These are phyloP conservation scores for Rhagophthalmus giganteus DNA, from an alignment of 2,888 invertebrate genomes.

Conservation along the genomic window DNA sequence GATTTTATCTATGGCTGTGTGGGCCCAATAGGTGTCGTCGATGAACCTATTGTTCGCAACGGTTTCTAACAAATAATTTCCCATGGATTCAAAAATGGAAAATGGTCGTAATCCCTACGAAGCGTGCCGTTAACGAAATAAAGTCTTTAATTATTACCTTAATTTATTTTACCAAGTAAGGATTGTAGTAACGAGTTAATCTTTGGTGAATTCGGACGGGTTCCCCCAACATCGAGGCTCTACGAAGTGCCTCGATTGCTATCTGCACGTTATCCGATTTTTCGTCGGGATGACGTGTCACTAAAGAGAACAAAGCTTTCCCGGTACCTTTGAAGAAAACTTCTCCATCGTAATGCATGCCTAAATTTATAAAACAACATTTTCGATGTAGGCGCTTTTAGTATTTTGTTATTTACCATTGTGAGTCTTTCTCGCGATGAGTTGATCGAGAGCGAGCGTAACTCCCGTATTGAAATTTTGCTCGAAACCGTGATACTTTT, in stretches of 20 bases:
- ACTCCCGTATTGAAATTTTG: slow-evolving; percentile 51
- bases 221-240: slow-evolving; percentile 67
- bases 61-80: slow-evolving; percentile 66
- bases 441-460: slow-evolving; percentile 49
- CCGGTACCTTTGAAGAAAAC: slow-evolving; percentile 70
- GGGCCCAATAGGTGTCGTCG: slow-evolving; percentile 72
- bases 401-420: slow-evolving; percentile 41
- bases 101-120: slow-evolving; percentile 72
- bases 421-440: slow-evolving; percentile 48
- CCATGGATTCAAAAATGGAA: slow-evolving; percentile 71
- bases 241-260: slow-evolving; percentile 67
- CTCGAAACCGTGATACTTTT: slow-evolving; percentile 45
- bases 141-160: neutral
- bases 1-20: slow-evolving; percentile 63
- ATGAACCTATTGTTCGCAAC: slow-evolving; percentile 68
- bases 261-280: slow-evolving; percentile 65
- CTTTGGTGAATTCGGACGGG: slow-evolving; percentile 67
- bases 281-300: slow-evolving; percentile 61
- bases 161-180: slow-evolving; percentile 59
- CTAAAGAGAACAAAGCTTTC: slow-evolving; percentile 69
- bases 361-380: no score
- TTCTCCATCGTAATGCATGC: slow-evolving; percentile 64
- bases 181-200: slow-evolving; percentile 70
- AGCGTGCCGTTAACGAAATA: neutral
- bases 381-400: no score